Percentiles rank a stretch among this genome's conserved stretches.
Conservation (phyloP, 2,113 vertebrate genomes). For the Abramis brama region DNA sequence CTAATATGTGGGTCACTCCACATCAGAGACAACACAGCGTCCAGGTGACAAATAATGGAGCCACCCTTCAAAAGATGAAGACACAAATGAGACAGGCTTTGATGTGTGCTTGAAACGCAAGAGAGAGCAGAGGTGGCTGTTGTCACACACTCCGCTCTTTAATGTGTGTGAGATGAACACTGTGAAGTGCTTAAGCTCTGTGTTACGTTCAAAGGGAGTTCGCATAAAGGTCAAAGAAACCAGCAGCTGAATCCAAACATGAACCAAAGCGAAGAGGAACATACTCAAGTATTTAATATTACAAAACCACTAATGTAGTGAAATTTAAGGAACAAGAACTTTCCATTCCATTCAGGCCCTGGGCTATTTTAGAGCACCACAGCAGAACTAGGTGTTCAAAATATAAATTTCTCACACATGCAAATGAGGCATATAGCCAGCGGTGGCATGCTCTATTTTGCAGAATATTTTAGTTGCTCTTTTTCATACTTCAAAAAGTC, state of each 20-base stretch:
- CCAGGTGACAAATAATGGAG: neutral
- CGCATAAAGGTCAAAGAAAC: slow-evolving; percentile 14
- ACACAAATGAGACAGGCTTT: slow-evolving; percentile 12
- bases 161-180: slow-evolving; percentile 11
- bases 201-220: neutral
- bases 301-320: neutral
- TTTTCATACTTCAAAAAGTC: neutral
- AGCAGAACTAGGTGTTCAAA: neutral
- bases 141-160: slow-evolving; percentile 14
- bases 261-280: neutral
- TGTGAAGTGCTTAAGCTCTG: slow-evolving; percentile 32
- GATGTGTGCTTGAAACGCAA: neutral
- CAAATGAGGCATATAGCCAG: neutral
- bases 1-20: neutral
- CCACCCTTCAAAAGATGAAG: slow-evolving; percentile 8
- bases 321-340: neutral
- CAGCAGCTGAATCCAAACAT: slow-evolving; percentile 6
- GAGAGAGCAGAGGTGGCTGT: slow-evolving; percentile 8
- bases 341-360: neutral
- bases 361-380: neutral
- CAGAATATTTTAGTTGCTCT: neutral
- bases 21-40: neutral
- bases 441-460: neutral
- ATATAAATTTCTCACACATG: neutral
- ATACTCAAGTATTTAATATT: slow-evolving; percentile 10